Conservation (phyloP, 2,888 invertebrate species). For the Helobdella robusta region DNA sequence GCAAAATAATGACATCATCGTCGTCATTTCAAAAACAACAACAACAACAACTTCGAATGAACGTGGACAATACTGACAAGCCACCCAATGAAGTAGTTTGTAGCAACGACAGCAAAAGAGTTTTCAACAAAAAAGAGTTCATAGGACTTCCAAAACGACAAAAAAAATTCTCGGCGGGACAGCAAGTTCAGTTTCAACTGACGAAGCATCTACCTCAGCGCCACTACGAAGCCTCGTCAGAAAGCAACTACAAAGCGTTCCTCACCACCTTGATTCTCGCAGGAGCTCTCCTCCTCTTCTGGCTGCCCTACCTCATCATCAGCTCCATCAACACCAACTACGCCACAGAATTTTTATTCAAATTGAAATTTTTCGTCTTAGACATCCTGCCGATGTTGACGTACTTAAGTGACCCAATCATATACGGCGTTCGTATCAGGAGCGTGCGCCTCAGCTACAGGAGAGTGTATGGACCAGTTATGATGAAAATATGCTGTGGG, state of each 20-base stretch:
- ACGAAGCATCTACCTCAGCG: no score
- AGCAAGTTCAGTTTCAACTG: no score
- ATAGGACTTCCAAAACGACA: no score
- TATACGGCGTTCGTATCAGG: conserved; percentile 37
- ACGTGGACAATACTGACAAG: no score
- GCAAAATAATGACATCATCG: no score
- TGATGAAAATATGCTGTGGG: no score
- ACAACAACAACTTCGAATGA: no score
- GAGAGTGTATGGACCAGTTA: conserved; percentile 33
- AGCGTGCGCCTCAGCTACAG: conserved; percentile 34
- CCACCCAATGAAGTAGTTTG: no score
- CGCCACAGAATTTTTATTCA: conserved; percentile 22
- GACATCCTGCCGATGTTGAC: conserved; percentile 37
- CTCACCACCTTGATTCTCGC: conserved; percentile 36
- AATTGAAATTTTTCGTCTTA: conserved; percentile 35
- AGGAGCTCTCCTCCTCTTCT: conserved; percentile 36
- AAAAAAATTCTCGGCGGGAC: no score
- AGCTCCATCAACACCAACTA: conserved; percentile 35
- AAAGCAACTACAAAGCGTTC: conserved; percentile 37
- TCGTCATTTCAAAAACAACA: no score
- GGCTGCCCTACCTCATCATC: conserved; percentile 36
- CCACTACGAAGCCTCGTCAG: conserved; percentile 27
- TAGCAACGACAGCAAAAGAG: no score
- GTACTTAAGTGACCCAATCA: conserved; percentile 35
- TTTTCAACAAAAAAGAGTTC: no score